Base-by-base conservation (phyloP, 2,888 invertebrate species). In the Hartigia nigra region DNA sequence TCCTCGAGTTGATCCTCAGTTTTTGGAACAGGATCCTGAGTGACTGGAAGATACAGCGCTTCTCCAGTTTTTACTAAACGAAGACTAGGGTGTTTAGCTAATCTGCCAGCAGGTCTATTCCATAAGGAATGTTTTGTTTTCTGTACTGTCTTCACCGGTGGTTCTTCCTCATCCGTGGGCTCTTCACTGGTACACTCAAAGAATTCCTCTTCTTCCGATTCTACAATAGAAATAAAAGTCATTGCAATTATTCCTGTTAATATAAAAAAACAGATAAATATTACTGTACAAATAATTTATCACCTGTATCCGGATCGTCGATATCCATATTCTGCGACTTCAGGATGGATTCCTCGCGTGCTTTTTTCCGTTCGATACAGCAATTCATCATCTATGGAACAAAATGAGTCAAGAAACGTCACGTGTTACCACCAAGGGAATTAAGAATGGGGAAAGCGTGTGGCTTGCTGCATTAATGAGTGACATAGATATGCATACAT, bases 1-100 rank as follows among this genome's bases (percentile, higher is more conserved):
- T 98, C 97, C 89, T 98, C 97, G 80, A 99, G 92, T 91, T 98
- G 97, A 92, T 99, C 99, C 91, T 99, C 99, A 1, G 99, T 99
- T 94, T 99, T 97, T 14, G 99, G 98, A 5, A 98, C 97, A 0
- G 98, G 97, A 87, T 99, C 98, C 94, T 98, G 94, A 0, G 97
- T 97, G 32, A 96, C 92, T 0, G 98, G 98, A 81, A 97, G 94
- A 91, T 96, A 98, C 77, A 97, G 92, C 70, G 93, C 93, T 84
- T 96, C 95, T 4, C 95, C 95, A 0, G 94, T 94, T 85, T 94
- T 93, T 39, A 97, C 91, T 76, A 97, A 92, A 81, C 93, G 94
- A 78, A 96, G 90, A 78, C 95, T 93, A 35, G 95, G 95, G 89
- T 95, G 94, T 86, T 94, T 95, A 55, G 94, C 93, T 39, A 95